Conservation (phyloP, 1,140 invertebrate genomes). For the Holcopasites calliopsidis region DNA sequence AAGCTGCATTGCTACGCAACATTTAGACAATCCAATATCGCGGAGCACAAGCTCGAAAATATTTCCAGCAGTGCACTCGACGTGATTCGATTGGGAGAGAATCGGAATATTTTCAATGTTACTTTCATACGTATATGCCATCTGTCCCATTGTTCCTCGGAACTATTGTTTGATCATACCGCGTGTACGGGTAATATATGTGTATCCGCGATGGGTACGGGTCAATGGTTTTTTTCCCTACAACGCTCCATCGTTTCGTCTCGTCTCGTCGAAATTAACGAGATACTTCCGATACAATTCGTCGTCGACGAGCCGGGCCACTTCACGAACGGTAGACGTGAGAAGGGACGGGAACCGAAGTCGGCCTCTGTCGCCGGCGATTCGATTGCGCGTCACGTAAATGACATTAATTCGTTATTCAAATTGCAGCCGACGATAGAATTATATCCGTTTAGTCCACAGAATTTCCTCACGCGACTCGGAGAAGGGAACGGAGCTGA, state of each 20-base stretch:
- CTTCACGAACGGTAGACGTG: not conserved
- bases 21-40: not conserved
- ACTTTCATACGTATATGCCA: slow-evolving; percentile 9
- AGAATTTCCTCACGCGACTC: slow-evolving; percentile 36
- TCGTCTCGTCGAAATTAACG: slow-evolving; percentile 22
- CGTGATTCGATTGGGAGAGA: not conserved
- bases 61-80: not conserved
- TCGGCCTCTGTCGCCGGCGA: not conserved
- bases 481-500: not conserved
- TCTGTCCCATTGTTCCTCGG: not conserved
- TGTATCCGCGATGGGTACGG: not conserved
- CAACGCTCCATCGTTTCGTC: not conserved
- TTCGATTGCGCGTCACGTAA: slow-evolving; percentile 15
- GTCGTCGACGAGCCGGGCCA: slow-evolving; percentile 15
- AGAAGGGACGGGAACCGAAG: not conserved
- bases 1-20: not conserved
- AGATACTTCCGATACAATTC: slow-evolving; percentile 8
- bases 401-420: slow-evolving; percentile 51
- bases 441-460: slow-evolving; percentile 32
- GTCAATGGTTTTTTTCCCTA: slow-evolving; percentile 7
- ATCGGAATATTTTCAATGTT: not conserved
- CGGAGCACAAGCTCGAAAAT: not conserved
- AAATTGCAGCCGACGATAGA: slow-evolving; percentile 26
- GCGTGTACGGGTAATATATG: not conserved
- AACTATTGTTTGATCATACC: slow-evolving; percentile 11